These are phyloP conservation scores for Lateolabrax maculatus DNA, from an alignment of 2,797 vertebrate genomes.

Conservation along the genomic window DNA sequence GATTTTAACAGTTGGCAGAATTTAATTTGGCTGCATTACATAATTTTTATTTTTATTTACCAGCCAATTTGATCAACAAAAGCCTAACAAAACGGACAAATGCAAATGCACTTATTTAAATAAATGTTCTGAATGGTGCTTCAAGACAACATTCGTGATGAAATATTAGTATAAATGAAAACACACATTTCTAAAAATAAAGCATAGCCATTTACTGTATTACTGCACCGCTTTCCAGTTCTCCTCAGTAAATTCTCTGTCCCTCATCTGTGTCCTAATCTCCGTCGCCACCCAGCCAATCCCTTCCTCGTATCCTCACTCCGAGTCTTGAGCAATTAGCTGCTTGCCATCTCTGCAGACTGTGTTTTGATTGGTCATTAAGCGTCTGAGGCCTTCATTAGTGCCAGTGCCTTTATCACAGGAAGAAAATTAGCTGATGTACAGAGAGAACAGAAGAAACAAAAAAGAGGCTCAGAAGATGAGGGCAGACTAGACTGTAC, in stretches of 20 bases:
- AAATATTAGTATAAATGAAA: too few relatives aligned
- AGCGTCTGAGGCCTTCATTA: constrained; percentile 65
- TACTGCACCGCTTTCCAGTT: neutral
- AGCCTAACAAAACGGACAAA: too few relatives aligned
- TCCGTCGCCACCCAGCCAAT: constrained; percentile 34
- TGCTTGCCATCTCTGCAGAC: constrained; percentile 59
- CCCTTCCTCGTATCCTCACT: constrained; percentile 33
- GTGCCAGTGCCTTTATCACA: constrained; percentile 61
- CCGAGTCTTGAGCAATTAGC: constrained; percentile 66
- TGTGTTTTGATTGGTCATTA: constrained; percentile 77
- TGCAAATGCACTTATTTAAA: too few relatives aligned
- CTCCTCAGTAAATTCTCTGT: neutral
- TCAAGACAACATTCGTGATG: too few relatives aligned
- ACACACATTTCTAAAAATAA: neutral
- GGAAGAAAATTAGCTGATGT: constrained; percentile 60
- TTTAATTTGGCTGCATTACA: neutral
- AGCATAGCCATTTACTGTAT: neutral
- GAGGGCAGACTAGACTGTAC: constrained; percentile 25
- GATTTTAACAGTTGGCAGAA: neutral
- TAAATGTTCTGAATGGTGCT: too few relatives aligned
- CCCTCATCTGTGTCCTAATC: constrained; percentile 36
- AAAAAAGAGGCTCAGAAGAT: constrained; percentile 37
- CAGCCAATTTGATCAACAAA: too few relatives aligned
- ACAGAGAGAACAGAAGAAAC: constrained; percentile 39
- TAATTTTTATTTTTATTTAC: too few relatives aligned